These are phyloP conservation scores for Acanthurus tractus DNA, from an alignment of 2,797 vertebrate genomes.

Conservation along the genomic window DNA sequence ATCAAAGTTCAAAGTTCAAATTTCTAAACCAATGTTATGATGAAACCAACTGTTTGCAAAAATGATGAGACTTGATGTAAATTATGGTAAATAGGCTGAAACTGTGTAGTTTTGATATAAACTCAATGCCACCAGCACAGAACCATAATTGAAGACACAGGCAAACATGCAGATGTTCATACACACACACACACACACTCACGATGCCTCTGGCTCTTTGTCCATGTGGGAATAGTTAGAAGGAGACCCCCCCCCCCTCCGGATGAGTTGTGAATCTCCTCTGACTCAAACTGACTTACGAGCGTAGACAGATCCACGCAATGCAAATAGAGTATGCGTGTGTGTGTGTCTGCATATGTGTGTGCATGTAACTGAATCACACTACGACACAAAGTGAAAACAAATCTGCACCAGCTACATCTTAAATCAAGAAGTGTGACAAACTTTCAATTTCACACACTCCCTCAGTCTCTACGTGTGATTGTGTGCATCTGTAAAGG, in stretches of 20 bases:
- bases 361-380: slow-evolving; percentile 2
- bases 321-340: slow-evolving; percentile 29
- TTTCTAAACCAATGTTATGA: too few relatives aligned
- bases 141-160: not conserved
- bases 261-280: slow-evolving; percentile 65
- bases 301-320: slow-evolving; percentile 57
- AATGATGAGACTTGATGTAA: too few relatives aligned
- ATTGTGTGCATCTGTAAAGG: not conserved
- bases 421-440: slow-evolving; percentile 7
- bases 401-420: slow-evolving; percentile 8
- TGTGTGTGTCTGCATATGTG: not conserved
- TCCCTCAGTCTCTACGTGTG: not conserved
- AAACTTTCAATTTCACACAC: slow-evolving; percentile 28
- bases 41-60: too few relatives aligned
- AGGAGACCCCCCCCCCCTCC: slow-evolving; percentile 32
- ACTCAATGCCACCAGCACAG: not conserved
- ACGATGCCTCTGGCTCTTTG: slow-evolving; percentile 25
- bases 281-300: slow-evolving; percentile 54
- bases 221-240: slow-evolving; percentile 60
- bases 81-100: not conserved
- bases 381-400: slow-evolving; percentile 13
- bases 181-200: not conserved
- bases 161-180: slow-evolving; percentile 9
- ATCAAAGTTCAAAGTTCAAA: too few relatives aligned
- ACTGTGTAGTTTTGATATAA: not conserved